Evolutionary conservation across 2,888 invertebrate genomes (phyloP), one percentile per base, ranked within the genome.

Genomic region (Salticus scenicus): DNA sequence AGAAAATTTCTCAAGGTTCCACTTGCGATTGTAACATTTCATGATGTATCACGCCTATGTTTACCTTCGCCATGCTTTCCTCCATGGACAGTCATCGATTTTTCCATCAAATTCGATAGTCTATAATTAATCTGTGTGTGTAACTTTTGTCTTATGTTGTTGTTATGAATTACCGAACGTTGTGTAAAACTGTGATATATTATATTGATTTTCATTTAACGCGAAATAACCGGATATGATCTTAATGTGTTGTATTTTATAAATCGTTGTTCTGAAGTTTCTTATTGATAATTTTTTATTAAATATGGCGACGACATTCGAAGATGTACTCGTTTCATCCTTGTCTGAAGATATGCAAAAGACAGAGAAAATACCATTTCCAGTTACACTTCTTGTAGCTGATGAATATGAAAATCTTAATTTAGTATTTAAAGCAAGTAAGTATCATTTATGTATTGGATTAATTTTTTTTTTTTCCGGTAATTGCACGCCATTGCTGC

Each of bases 261-360:
- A 30, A 57, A 51, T 51, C 31, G 27, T 74, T 30, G 51, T 28
- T 64, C 20, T 51, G 24, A n/a, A 69, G 27, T 66, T 64, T 72
- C 41, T 42, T 37, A 66, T 76, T 85, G 75, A 76, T 86, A 76
- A 86, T 71, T 72, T 30, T 57, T 33, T n/a, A 67, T 28, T 80
- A 82, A 87, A 74, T 64, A 87, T 87, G 87, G 87, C 87, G 76
- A 83, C 83, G 72, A 80, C 73, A 41, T 87, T 87, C 76, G 87
- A 87, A 87, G 87, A 79, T 73, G 83, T 87, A 64, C 57, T 80
- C 63, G 87, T 87, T 72, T 84, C 80, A 73, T 79, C 79, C 33
- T 84, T 87, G 76, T 76, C 76, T 20, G 87, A 87, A 83, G 78
- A 84, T 24, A 47, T 78, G 71, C 70, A 83, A 37, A 83, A 79